Percentiles rank a stretch among this genome's conserved stretches.
Evolutionary conservation across 2,888 invertebrate species (phyloP).

Genomic region (Torymus aiolomorphi): DNA sequence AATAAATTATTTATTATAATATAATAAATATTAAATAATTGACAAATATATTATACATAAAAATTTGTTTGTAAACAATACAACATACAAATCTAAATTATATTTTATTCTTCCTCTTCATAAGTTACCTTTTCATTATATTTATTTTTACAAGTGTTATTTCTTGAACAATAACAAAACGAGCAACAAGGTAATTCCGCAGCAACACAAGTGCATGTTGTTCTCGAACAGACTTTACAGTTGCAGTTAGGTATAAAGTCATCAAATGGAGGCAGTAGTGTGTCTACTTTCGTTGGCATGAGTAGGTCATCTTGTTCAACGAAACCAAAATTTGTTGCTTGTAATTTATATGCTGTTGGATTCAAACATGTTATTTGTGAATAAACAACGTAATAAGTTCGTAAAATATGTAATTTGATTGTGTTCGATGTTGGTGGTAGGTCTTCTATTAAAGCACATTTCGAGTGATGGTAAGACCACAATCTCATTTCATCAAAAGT

Average conservation of each 20-base stretch:
- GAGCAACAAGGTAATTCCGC: not conserved
- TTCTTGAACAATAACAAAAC: not conserved
- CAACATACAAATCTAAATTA: too few species aligned
- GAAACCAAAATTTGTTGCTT: not conserved
- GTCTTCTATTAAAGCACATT: not conserved
- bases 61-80: too few species aligned
- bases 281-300: not conserved
- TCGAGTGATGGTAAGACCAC: not conserved
- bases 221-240: constrained; percentile 2
- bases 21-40: too few species aligned
- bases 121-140: too few species aligned
- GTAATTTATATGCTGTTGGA: too few species aligned
- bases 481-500: constrained; percentile 5
- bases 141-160: constrained; percentile 6
- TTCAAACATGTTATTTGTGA: not conserved
- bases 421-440: not conserved
- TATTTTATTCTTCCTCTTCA: too few species aligned
- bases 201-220: not conserved
- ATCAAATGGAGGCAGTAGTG: not conserved
- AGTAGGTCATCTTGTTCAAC: not conserved
- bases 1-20: too few species aligned
- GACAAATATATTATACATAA: too few species aligned
- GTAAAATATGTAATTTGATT: constrained; percentile 52
- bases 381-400: not conserved
- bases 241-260: not conserved